phyloP scores from a whole-genome alignment of 2,888 invertebrate species.

The Ectropis crepuscularia region DNA sequence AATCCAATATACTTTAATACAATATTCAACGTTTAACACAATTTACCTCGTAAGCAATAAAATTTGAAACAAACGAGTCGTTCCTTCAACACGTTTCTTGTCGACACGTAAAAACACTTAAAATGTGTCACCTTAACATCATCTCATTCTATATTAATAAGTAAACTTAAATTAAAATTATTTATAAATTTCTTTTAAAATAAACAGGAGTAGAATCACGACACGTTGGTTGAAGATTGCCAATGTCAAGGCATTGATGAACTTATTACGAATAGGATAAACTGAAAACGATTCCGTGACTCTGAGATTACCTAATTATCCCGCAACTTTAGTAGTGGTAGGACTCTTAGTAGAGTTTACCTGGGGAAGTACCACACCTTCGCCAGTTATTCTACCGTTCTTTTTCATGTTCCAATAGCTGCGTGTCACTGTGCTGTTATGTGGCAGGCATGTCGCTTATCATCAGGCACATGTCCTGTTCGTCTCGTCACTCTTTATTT shows the following conservation, averaged over 20 bases:
- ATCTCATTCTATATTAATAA: constrained; percentile 57
- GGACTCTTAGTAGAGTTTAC: too few relatives aligned
- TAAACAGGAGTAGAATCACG: constrained; percentile 38
- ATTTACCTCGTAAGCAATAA: constrained; percentile 33
- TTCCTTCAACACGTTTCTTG: constrained; percentile 51
- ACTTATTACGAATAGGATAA: constrained; percentile 16
- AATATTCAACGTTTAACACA: constrained; percentile 33
- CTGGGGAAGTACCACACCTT: too few relatives aligned
- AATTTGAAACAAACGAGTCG: constrained; percentile 49
- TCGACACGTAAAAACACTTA: constrained; percentile 67
- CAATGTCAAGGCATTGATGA: constrained; percentile 8
- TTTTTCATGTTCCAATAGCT: too few relatives aligned
- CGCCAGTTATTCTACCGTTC: too few relatives aligned
- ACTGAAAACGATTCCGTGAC: constrained; percentile 12
- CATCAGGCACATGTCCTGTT: too few relatives aligned
- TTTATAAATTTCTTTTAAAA: constrained; percentile 54
- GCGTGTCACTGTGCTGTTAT: too few relatives aligned
- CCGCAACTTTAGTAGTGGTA: too few relatives aligned
- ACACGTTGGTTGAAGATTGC: constrained; percentile 13
- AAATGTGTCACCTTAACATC: constrained; percentile 55
- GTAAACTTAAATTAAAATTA: constrained; percentile 53
- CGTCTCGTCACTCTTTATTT: too few relatives aligned
- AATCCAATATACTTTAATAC: constrained; percentile 14
- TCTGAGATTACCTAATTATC: constrained; percentile 21
- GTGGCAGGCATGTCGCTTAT: too few relatives aligned